Percentiles rank a stretch among this genome's conserved stretches.
Evolutionary conservation across 1,140 invertebrate genomes (phyloP).

Genomic region (Musca vetustissima): DNA sequence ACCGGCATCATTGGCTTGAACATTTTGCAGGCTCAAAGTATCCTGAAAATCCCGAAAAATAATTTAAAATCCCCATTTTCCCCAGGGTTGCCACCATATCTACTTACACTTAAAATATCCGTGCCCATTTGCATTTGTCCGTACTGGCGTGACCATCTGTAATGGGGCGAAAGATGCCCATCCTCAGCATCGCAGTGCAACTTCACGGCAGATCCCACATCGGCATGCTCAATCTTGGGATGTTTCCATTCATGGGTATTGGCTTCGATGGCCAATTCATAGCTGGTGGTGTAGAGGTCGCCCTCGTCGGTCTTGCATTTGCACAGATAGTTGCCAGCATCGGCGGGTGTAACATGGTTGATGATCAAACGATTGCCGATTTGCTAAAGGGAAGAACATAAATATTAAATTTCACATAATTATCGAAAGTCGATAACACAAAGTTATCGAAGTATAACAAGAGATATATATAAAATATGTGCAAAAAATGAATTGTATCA

Average conservation of each 20-base stretch:
- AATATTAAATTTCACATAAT: not conserved
- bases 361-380: constrained; percentile 59
- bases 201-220: constrained; percentile 61
- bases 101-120: constrained; percentile 58
- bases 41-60: no score
- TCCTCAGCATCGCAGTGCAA: constrained; percentile 65
- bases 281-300: constrained; percentile 65
- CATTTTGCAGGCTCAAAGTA: constrained; percentile 36
- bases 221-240: constrained; percentile 46
- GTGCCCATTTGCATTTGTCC: constrained; percentile 62
- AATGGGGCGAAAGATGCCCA: constrained; percentile 55
- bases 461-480: no score
- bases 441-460: no score
- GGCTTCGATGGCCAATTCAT: constrained; percentile 60
- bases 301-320: constrained; percentile 63
- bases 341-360: constrained; percentile 59
- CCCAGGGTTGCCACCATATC: no score
- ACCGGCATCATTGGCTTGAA: constrained; percentile 73
- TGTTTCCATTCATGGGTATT: constrained; percentile 42
- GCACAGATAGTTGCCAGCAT: constrained; percentile 75
- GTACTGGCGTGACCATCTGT: constrained; percentile 73
- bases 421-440: no score
- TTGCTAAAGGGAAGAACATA: constrained; percentile 37
- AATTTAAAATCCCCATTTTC: no score
- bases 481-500: no score